Conservation (phyloP, 2,113 vertebrate species). For the Pipa parva region DNA sequence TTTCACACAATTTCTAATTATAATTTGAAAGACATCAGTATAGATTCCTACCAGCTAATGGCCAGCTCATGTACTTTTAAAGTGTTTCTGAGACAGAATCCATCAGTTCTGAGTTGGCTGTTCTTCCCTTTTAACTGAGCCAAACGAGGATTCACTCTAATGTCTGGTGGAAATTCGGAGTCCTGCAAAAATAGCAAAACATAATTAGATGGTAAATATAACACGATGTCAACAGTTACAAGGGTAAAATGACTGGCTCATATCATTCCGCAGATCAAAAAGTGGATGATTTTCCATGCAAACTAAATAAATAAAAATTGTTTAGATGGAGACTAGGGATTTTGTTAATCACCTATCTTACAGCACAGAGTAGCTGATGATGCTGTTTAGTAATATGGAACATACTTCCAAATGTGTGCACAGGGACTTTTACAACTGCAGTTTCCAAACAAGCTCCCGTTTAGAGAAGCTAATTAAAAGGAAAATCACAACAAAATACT, state of each 20-base stretch:
- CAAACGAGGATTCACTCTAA: constrained; percentile 46
- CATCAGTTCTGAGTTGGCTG: constrained; percentile 43
- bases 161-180: constrained; percentile 61
- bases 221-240: too few relatives aligned
- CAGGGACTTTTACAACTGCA: constrained; percentile 31
- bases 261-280: too few relatives aligned
- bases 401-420: constrained; percentile 20
- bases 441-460: constrained; percentile 28
- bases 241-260: too few relatives aligned
- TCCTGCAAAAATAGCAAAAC: constrained; percentile 48
- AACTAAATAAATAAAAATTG: too few relatives aligned
- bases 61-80: constrained; percentile 64
- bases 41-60: constrained; percentile 63
- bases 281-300: too few relatives aligned
- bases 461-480: constrained; percentile 38
- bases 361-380: background rate
- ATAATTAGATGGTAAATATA: background rate
- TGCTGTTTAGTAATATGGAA: constrained; percentile 20
- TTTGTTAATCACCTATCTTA: background rate
- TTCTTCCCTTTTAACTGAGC: constrained; percentile 44
- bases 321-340: background rate
- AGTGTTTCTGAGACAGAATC: constrained; percentile 54
- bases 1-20: too few relatives aligned
- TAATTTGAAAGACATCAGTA: too few relatives aligned
- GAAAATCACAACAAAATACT: constrained; percentile 34